Base-by-base conservation (phyloP, 2,888 invertebrate species). In the Drosophila longiperda region DNA sequence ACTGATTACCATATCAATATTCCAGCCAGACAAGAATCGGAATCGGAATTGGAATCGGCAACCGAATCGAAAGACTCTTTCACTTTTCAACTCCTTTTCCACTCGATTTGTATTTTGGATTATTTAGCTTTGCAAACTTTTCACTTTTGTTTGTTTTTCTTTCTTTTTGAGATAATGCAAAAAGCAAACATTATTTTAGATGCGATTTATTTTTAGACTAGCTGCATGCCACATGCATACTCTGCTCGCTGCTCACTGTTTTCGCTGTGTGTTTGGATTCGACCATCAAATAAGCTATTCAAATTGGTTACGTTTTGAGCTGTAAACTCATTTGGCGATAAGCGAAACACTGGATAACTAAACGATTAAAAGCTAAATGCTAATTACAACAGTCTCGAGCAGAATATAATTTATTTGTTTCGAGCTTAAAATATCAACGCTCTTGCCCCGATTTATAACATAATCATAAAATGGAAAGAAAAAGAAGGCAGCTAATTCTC, bases 141-240 rank as follows among this genome's bases (percentile, higher is more conserved):
- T 9, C 42, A 15, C 5, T 29, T 29, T 29, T 29, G 29, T 29
- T 29, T 29, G 29, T 29, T 29, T 29, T 29, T 29, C 6, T 29
- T 29, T 29, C n/a, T 15, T 23, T 42, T 23, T 20, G 15, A 15
- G 49, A 75, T 79, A 75, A 79, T 66, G 80, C n/a, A 69, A 79
- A 79, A 66, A 15, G 34, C 66, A 57, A 32, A 63, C 49, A 49
- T 23, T 77, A 75, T 71, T 79, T 75, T 70, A 66, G 50, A 66
- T 50, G 50, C 36, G 42, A 57, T 8, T 53, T 77, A 77, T 77
- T 75, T 75, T 64, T 77, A 79, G 57, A 8, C 42, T 36, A 0
- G 8, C 20, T 29, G 29, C 29, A 6, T 29, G 6, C 29, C 29
- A 29, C 5, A 29, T 29, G 29, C 5, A 29, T 29, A 6, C 29